Base-by-base conservation (phyloP, 2,797 vertebrate species). In the Lagodon rhomboides region DNA sequence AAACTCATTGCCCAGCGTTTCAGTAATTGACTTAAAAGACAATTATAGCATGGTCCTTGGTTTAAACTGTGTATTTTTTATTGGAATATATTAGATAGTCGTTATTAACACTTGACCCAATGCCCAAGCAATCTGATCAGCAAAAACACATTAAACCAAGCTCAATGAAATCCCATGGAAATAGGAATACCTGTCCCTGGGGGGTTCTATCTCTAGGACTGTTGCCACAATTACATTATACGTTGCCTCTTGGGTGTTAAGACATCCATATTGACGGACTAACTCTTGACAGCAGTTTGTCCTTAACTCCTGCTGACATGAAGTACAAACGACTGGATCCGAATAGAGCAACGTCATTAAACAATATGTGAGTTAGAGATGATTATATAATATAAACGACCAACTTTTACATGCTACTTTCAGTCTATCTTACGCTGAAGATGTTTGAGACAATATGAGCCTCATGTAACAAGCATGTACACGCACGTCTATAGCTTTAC, bases 151-250 rank as follows among this genome's bases (percentile, higher is more conserved):
- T 44, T 80, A 25, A 66, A 15, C 44, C n/a, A 23, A 30, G 16
- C 25, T 66, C 9, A n/a, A n/a, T n/a, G n/a, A n/a, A n/a, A n/a
- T n/a, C n/a, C 44, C 46, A 67, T 78, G 49, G 17, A 51, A 67
- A 78, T 46, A 22, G 5, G 38, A 47, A 53, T 63, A 51, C 16
- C 5, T 43, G 38, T 27, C 60, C 44, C 38, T 22, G 11, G 3
- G 1, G 55, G 23, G 66, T 70, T 34, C 20, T 13, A 38, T 59
- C 34, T 20, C 18, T 9, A 7, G 10, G 3, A 5, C 22, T 67
- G 18, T 34, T 65, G 23, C 62, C 51, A 63, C 25, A 56, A 7
- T 73, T 34, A 77, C 46, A 70, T 61, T 10, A 71, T 56, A 17
- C 34, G 25, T 20, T 53, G 27, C n/a, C 70, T 38, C 38, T 27